Evolutionary conservation across 2,113 vertebrate genomes (phyloP).

Genomic region (Haemorhous mexicanus): DNA sequence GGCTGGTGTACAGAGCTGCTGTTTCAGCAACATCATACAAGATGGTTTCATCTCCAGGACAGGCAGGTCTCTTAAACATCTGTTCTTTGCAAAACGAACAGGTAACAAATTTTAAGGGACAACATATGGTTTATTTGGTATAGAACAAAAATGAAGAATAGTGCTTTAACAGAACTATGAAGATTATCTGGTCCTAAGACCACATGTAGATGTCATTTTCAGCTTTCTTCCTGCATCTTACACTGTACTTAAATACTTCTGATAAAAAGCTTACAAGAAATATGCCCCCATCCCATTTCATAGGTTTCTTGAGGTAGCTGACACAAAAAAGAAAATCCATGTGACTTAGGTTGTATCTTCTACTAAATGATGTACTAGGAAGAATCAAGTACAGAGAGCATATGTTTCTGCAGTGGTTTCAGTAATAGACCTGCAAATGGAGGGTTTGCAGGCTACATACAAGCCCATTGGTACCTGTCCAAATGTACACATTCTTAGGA

Average conservation of each 20-base stretch:
- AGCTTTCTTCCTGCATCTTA: neutral
- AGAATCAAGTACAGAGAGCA: neutral
- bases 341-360: neutral
- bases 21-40: neutral
- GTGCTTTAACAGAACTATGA: neutral
- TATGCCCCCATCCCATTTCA: neutral
- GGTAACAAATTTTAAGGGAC: neutral
- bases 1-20: neutral
- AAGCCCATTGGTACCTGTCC: neutral
- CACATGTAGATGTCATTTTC: neutral
- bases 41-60: neutral
- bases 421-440: fast-evolving
- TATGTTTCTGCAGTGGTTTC: neutral
- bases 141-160: neutral
- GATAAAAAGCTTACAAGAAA: neutral
- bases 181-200: neutral
- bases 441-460: neutral
- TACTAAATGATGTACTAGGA: neutral
- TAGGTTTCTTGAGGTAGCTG: neutral
- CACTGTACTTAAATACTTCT: neutral
- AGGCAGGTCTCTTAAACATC: neutral
- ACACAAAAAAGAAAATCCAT: neutral
- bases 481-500: neutral
- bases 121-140: neutral
- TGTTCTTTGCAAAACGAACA: neutral